These are phyloP conservation scores for Geotrypetes seraphini DNA, from an alignment of 2,797 vertebrate species.

Conservation along the genomic window DNA sequence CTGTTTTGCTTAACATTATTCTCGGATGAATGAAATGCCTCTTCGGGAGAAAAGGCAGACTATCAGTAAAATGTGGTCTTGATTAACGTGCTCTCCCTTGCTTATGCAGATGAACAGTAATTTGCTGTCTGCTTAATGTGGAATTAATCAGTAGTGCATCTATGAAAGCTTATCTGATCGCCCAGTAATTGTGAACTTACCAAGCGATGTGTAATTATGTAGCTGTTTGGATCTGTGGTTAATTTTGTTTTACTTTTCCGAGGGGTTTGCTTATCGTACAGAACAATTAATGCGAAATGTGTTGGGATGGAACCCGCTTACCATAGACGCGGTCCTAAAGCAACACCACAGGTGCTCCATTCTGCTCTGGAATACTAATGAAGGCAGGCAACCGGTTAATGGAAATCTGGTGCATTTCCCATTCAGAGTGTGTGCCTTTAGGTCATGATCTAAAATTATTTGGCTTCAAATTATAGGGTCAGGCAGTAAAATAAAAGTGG, in stretches of 20 bases:
- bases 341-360: constrained; percentile 25
- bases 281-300: constrained; percentile 13
- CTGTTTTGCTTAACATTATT: no score
- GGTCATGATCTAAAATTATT: neutral
- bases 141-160: constrained; percentile 49
- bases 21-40: no score
- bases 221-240: constrained; percentile 32
- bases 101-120: constrained; percentile 31
- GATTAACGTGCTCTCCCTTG: constrained; percentile 29
- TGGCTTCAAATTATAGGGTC: neutral
- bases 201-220: constrained; percentile 41
- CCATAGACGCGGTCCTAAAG: accelerated
- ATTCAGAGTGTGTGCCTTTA: constrained; percentile 6
- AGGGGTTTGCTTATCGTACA: constrained; percentile 10
- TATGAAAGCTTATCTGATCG: constrained; percentile 46
- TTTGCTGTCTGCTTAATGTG: constrained; percentile 37
- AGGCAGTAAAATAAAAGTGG: neutral
- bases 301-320: neutral
- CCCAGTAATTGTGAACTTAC: constrained; percentile 44
- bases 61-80: constrained; percentile 26
- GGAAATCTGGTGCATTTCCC: neutral
- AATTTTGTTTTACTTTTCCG: constrained; percentile 44
- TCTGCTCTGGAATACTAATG: constrained; percentile 13
- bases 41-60: no score
- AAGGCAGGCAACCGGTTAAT: constrained; percentile 23